Base-by-base conservation (phyloP, 1,140 invertebrate species). In the Oedothorax gibbosus region DNA sequence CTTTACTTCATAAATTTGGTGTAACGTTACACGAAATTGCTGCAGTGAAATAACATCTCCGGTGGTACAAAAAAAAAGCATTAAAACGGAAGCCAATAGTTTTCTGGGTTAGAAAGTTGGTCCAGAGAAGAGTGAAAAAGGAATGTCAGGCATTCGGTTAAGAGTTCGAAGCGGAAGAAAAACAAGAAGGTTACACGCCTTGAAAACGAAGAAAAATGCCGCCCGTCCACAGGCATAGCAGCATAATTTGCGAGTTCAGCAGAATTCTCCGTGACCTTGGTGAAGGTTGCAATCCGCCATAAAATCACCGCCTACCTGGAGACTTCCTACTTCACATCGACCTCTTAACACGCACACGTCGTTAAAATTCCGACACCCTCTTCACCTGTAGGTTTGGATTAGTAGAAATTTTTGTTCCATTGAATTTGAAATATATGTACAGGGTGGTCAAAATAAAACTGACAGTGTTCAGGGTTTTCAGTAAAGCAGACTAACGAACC, bases 321-420 rank as follows among this genome's bases (percentile, higher is more conserved):
- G 78, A 81, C 78, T 81, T 81, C 78, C 78, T 81, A 81, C 66
- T 66, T 35, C 68, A 53, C 68, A 21, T 71, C n/a, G 8, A 71
- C 35, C 35, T 35, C 35, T 35, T 35, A 35, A 35, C 35, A 35
- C 35, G 35, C 35, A 35, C 35, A 35, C 35, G 35, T 35, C 35
- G 35, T 35, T 35, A 35, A 35, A 35, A 35, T 35, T 35, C 35
- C 35, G 35, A 35, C 35, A 2, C 35, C 35, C 35, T 35, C 35
- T 35, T 5, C 35, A 35, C 35, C 35, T 35, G 35, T 35, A 2
- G 35, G 35, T 35, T 35, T 35, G 35, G 35, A 35, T 35, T 35
- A 1, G 35, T 35, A 5, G 35, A 35, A 35, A 35, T 35, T 35
- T 35, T 35, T 35, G 35, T 5, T 35, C 35, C 5, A 35, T 35